Base-by-base conservation (phyloP, 2,797 vertebrate species). In the Botia almorhae region DNA sequence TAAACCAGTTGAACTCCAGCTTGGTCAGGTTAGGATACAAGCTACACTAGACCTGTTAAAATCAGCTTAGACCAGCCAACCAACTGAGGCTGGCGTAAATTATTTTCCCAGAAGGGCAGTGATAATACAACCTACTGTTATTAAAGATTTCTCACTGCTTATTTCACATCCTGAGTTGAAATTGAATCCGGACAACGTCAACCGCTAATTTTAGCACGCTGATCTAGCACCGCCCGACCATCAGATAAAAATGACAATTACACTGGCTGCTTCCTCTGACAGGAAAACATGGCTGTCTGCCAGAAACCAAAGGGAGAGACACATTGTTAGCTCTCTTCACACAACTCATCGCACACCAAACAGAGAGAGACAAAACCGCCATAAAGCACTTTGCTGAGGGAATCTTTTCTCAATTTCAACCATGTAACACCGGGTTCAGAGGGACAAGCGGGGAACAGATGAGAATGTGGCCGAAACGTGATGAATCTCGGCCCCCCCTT, bases 171-270 rank as follows among this genome's bases (percentile, higher is more conserved):
- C 33, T 7, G 16, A 36, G 58, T 76, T 81, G 70, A 86, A 79
- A 69, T 64, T 33, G 29, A 74, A 81, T 10, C 50, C 77, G 81
- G 61, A 73, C 83, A 64, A 67, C 50, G 55, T 74, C 83, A 64
- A 69, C 61, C 56, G 48, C 82, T 86, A 85, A 83, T 82, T 71
- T 69, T 84, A 87, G 84, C 65, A 72, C 11, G 50, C 55, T 76
- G 71, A 81, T 76, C 70, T 33, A 46, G 23, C 75, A 76, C 69
- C 19, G 71, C 74, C 76, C 61, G 29, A 74, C 73, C 53, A 73
- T 83, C 84, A 74, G 84, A 89, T 85, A 77, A 82, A 81, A 81
- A 84, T 65, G 68, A 86, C 76, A 87, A 84, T 78, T 79, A 82
- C 29, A 8, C 64, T 76, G 58, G 69, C 71, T 43, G 65, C 53